Conservation (phyloP, 2,888 invertebrate genomes). For the Apamea monoglypha region DNA sequence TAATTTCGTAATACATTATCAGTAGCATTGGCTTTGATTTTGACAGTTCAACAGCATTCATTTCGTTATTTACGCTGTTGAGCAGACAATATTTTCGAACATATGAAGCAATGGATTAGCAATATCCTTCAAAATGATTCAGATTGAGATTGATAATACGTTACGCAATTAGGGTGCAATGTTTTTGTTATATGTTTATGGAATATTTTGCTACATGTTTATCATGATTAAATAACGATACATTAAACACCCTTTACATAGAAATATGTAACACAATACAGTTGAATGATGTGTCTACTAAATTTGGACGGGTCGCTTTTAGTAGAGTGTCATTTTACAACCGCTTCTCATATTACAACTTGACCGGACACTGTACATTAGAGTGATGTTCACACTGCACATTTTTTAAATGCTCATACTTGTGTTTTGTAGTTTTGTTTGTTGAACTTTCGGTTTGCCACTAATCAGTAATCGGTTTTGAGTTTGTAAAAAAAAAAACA, state of each 20-base stretch:
- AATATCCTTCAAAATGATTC: too few relatives aligned
- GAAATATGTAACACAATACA: slow-evolving; percentile 73
- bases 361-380: slow-evolving; percentile 65
- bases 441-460: not conserved
- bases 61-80: too few relatives aligned
- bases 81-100: too few relatives aligned
- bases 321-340: slow-evolving; percentile 80
- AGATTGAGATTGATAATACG: too few relatives aligned
- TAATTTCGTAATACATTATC: too few relatives aligned
- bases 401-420: slow-evolving; percentile 46
- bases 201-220: not conserved
- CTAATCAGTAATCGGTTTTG: slow-evolving; percentile 3
- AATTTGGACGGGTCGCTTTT: slow-evolving; percentile 84
- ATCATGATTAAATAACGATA: slow-evolving; percentile 6
- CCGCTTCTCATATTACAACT: slow-evolving; percentile 68
- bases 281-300: slow-evolving; percentile 77
- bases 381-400: slow-evolving; percentile 48
- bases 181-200: not conserved
- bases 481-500: not conserved
- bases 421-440: slow-evolving; percentile 7
- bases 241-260: slow-evolving; percentile 60
- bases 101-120: too few relatives aligned
- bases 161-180: too few relatives aligned
- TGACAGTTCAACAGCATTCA: too few relatives aligned
- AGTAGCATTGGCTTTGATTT: too few relatives aligned